These are phyloP conservation scores for Mycteria americana DNA, from an alignment of 2,797 vertebrate genomes.

Conservation along the genomic window DNA sequence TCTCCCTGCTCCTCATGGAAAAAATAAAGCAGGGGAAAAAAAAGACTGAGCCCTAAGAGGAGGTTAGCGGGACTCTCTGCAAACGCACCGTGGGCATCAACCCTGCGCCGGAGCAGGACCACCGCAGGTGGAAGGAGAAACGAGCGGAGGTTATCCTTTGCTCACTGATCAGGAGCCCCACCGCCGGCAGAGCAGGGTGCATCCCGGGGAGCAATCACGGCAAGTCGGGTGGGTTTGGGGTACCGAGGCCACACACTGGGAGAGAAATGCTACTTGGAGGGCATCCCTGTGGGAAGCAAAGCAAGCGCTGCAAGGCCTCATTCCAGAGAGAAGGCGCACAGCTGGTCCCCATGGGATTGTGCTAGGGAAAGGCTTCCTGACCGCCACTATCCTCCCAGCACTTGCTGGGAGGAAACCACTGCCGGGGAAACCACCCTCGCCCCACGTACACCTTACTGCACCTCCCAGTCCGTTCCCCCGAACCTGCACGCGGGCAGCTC, in stretches of 20 bases:
- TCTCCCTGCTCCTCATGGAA: not conserved
- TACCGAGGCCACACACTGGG: not conserved
- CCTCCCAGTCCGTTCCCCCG: rapidly evolving
- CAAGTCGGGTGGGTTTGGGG: not conserved
- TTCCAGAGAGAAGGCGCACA: not conserved
- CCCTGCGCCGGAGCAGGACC: not conserved
- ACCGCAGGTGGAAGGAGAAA: not conserved
- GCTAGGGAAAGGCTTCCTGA: not conserved
- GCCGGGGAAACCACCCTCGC: rapidly evolving
- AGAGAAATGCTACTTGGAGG: not conserved
- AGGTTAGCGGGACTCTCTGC: not conserved
- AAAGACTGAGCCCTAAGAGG: not conserved
- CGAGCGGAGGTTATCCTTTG: rapidly evolving
- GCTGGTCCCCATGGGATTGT: rapidly evolving
- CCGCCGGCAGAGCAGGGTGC: rapidly evolving
- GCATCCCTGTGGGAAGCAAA: not conserved
- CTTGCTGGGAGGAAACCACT: not conserved
- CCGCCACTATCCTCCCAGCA: rapidly evolving
- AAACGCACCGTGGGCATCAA: rapidly evolving
- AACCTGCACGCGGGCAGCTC: not conserved
- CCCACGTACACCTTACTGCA: not conserved
- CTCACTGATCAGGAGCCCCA: rapidly evolving
- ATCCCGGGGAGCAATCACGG: not conserved
- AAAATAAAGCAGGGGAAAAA: not conserved
- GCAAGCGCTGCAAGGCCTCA: not conserved